Evolutionary conservation across 2,888 invertebrate species (phyloP).

Genomic region (Invenusta paracnida): DNA sequence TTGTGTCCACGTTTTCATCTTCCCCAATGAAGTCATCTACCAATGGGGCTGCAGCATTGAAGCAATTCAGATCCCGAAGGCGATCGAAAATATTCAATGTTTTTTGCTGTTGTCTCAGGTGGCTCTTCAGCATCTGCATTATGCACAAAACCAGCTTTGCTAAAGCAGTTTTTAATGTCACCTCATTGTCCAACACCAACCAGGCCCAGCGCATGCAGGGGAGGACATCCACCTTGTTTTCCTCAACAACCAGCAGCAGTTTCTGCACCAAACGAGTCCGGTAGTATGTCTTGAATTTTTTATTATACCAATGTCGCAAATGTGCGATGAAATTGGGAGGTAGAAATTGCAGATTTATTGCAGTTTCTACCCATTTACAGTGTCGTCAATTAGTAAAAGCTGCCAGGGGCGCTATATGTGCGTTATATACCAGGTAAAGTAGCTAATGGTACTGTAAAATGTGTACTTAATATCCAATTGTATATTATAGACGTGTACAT

Average conservation of each 20-base stretch:
- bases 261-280: neutral
- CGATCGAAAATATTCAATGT: neutral
- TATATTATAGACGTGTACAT: neutral
- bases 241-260: no score
- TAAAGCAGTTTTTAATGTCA: neutral
- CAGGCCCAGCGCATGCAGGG: neutral
- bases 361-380: neutral
- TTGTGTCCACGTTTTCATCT: neutral
- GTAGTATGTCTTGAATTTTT: conserved; percentile 14
- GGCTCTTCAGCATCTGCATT: neutral
- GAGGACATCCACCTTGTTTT: neutral
- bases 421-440: neutral
- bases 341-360: neutral
- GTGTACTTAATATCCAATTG: conserved; percentile 23
- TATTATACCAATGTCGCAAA: neutral
- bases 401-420: no score
- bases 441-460: neutral
- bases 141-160: neutral
- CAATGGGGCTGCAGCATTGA: neutral
- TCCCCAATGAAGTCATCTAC: neutral
- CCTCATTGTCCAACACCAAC: neutral
- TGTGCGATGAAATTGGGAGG: neutral
- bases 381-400: no score
- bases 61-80: neutral
- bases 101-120: neutral